phyloP scores from a whole-genome alignment of 2,888 invertebrate genomes.

The Gymnoscelis rufifasciata region DNA sequence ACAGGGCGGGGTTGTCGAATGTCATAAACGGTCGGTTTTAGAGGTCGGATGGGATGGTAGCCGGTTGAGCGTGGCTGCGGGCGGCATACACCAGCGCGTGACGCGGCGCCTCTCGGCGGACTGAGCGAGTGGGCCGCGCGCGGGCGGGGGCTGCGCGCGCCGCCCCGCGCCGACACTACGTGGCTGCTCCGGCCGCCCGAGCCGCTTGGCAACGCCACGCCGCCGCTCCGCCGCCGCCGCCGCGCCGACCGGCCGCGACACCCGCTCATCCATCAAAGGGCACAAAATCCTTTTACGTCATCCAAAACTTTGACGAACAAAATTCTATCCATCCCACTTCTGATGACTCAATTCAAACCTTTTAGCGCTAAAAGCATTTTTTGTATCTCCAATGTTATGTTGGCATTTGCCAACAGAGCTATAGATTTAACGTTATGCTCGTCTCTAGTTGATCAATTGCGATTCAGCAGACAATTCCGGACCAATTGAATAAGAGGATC shows the following conservation, averaged over 20 bases:
- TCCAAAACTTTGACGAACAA: slow-evolving; percentile 2
- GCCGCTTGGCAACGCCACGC: slow-evolving; percentile 31
- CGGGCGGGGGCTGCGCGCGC: slow-evolving; percentile 44
- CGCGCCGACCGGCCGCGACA: slow-evolving; percentile 26
- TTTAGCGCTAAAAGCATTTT: not conserved
- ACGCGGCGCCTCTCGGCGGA: slow-evolving; percentile 53
- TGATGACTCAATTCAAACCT: not conserved
- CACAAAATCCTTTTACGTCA: slow-evolving; percentile 16
- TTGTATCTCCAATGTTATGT: not conserved
- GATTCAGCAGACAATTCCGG: slow-evolving; percentile 1
- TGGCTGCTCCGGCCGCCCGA: slow-evolving; percentile 36
- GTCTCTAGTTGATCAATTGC: not conserved
- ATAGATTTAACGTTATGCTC: not conserved
- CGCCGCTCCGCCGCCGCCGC: slow-evolving; percentile 34
- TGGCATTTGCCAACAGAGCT: too few relatives aligned
- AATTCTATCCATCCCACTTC: slow-evolving; percentile 5
- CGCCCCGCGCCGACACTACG: too few relatives aligned
- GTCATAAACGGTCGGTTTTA: slow-evolving; percentile 72
- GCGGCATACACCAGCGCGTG: slow-evolving; percentile 53
- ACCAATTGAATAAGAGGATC: slow-evolving; percentile 16
- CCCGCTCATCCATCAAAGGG: slow-evolving; percentile 31
- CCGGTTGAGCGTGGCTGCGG: slow-evolving; percentile 45
- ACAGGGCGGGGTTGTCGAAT: slow-evolving; percentile 77
- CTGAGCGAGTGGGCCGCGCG: slow-evolving; percentile 43
- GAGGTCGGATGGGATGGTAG: slow-evolving; percentile 71